These are phyloP conservation scores for Junonia oenone DNA, from an alignment of 2,888 invertebrate genomes.

Conservation along the genomic window DNA sequence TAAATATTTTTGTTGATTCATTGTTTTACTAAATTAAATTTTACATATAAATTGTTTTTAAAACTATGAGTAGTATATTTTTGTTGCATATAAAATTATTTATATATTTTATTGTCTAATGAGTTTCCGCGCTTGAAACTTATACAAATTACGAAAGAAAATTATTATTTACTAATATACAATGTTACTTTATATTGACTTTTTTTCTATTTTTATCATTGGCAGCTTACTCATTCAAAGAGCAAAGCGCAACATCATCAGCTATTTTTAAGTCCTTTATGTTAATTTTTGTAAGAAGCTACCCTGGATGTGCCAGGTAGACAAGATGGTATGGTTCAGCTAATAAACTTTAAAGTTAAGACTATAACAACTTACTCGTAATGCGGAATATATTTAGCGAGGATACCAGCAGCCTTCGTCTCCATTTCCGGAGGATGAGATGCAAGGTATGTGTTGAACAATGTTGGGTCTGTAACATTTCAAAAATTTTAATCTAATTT, in stretches of 20 bases:
- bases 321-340: too few species aligned
- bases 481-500: neutral
- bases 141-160: too few species aligned
- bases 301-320: too few species aligned
- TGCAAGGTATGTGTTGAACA: slow-evolving; percentile 82
- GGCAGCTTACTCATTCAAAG: too few species aligned
- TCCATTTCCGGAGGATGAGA: slow-evolving; percentile 84
- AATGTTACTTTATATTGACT: too few species aligned
- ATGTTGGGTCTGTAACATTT: slow-evolving; percentile 63
- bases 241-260: too few species aligned
- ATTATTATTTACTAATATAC: too few species aligned
- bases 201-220: too few species aligned
- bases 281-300: too few species aligned
- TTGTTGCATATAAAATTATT: neutral
- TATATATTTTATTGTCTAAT: neutral
- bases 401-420: slow-evolving; percentile 77
- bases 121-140: neutral
- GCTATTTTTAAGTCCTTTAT: too few species aligned
- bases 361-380: slow-evolving; percentile 38
- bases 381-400: slow-evolving; percentile 33
- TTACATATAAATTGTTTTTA: neutral
- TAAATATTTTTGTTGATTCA: neutral
- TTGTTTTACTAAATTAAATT: neutral
- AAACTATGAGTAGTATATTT: neutral
- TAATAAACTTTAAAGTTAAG: too few species aligned